Base-by-base conservation (phyloP, 2,888 invertebrate species). In the Aethes cnicana region DNA sequence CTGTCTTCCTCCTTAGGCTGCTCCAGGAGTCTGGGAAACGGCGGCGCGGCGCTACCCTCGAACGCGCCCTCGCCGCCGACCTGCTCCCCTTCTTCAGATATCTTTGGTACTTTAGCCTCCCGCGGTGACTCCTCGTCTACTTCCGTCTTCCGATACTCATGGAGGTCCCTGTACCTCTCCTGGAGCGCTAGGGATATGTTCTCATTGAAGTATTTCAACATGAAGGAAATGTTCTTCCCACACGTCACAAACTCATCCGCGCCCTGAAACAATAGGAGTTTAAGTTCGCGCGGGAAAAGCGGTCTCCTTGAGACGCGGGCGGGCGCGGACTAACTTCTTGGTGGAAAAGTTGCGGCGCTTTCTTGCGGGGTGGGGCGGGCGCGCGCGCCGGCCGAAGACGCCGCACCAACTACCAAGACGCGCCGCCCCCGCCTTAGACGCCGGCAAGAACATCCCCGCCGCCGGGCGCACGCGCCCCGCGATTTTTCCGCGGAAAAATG, bases 1-100 rank as follows among this genome's bases (percentile, higher is more conserved):
- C 90, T 92, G 79, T 92, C 92, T 73, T 92, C 92, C 68, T 92
- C 91, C 77, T 92, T 92, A 41, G 92, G 90, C 69, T 91, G 90
- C 71, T 87, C 88, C 72, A 88, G 78, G 58, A 86, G 81, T 41
- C 87, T 74, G 18, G 79, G 81, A 72, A 68, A 84, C 82, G 85
- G 86, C 87, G 88, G 87, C 86, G 86, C 84, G 83, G 86, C 84
- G 82, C 84, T 73, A 57, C 75, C 68, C 63, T 86, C 86, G 64
- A 79, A 86, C 42, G 84, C 83, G 83, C 88, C 87, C 63, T 84
- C 86, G 85, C 86, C 87, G 85, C 87, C 87, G 83, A 78, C 78
- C 66, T 80, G 74, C 55, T 87, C 86, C 43, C 84, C 81, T 56
- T 86, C 87, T 66, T 87, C 88, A 59, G 87, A 85, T 81, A 88